Conservation (phyloP, 1,140 invertebrate species). For the Scaptomyza hsui region DNA sequence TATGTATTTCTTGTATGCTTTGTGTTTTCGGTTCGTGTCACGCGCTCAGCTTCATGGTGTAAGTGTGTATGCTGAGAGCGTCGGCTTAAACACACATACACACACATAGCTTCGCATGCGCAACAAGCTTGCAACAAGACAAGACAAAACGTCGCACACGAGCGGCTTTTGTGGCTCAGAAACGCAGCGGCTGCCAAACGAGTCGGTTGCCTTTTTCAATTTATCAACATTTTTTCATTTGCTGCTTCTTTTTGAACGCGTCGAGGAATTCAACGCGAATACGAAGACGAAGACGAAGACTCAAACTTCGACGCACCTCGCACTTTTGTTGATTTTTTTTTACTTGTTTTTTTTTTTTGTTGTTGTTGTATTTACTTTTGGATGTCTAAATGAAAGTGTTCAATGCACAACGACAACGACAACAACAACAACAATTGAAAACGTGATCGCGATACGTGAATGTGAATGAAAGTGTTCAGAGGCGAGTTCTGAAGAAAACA, state of each 20-base stretch:
- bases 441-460: slow-evolving; percentile 10
- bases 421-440: slow-evolving; percentile 16
- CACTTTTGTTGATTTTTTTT: slow-evolving; percentile 24
- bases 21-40: slow-evolving; percentile 18
- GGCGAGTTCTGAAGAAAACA: slow-evolving; percentile 4
- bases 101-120: slow-evolving; percentile 28
- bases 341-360: slow-evolving; percentile 5
- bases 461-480: slow-evolving; percentile 43
- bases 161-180: slow-evolving; percentile 75
- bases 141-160: slow-evolving; percentile 75
- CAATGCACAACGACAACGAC: slow-evolving; percentile 20
- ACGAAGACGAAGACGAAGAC: not conserved
- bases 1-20: not conserved
- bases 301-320: slow-evolving; percentile 3
- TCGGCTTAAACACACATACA: not conserved
- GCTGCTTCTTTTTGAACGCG: not conserved
- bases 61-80: slow-evolving; percentile 1
- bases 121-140: slow-evolving; percentile 58
- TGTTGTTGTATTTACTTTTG: slow-evolving; percentile 15
- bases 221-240: slow-evolving; percentile 7
- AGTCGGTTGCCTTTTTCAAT: slow-evolving; percentile 60
- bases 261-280: slow-evolving; percentile 5
- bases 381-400: slow-evolving; percentile 70
- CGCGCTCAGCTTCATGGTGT: slow-evolving; percentile 10
- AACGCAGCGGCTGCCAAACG: slow-evolving; percentile 80